Percentiles rank a stretch among this genome's conserved stretches.
Evolutionary conservation across 2,113 vertebrate genomes (phyloP).

Genomic region (Sisor rabdophorus): DNA sequence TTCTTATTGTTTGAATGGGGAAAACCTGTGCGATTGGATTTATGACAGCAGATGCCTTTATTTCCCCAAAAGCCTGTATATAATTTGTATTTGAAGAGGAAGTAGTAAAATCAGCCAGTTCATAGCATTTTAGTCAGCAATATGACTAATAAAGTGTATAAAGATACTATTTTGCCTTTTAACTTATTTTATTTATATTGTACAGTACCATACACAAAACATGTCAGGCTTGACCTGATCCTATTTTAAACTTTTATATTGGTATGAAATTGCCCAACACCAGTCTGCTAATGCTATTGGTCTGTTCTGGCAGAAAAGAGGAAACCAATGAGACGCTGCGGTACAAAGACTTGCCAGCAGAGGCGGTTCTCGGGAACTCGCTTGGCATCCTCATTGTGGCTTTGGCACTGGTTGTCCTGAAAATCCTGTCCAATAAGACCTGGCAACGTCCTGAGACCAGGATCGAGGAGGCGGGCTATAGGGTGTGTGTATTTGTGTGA

Average conservation of each 20-base stretch:
- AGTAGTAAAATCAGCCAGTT: no score
- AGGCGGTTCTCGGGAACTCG: constrained; percentile 79
- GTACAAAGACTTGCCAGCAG: constrained; percentile 73
- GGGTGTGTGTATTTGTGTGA: constrained; percentile 48
- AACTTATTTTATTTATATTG: no score
- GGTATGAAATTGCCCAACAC: neutral
- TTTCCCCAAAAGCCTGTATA: neutral
- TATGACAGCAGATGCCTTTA: neutral
- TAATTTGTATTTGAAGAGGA: neutral
- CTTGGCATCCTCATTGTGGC: constrained; percentile 77
- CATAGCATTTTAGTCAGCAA: no score
- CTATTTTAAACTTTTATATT: neutral
- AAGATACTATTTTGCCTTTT: no score
- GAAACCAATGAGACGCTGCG: constrained; percentile 49
- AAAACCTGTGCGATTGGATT: neutral
- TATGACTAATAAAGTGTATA: no score
- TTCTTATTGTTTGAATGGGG: neutral
- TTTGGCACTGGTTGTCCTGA: constrained; percentile 79
- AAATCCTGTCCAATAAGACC: constrained; percentile 70
- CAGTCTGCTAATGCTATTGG: constrained; percentile 17
- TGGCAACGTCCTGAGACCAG: constrained; percentile 78
- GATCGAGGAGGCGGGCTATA: constrained; percentile 61
- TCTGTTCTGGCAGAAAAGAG: constrained; percentile 59
- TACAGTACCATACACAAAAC: neutral
- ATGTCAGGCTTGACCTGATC: no score